Evolutionary conservation across 1,140 invertebrate genomes (phyloP).

Genomic region (Lysiphlebus fabarum): DNA sequence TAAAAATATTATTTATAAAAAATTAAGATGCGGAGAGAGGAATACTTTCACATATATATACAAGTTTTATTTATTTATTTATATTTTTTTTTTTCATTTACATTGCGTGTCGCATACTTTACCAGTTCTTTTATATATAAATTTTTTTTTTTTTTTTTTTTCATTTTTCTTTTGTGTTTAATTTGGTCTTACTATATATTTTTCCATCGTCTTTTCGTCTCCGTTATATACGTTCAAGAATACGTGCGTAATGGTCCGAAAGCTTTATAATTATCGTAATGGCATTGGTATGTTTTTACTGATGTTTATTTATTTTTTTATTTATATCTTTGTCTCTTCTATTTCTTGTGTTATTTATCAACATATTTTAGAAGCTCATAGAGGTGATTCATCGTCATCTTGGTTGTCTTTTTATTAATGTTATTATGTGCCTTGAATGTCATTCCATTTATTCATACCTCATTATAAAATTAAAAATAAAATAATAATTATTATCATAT

Average conservation of each 20-base stretch:
- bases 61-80: too few relatives aligned
- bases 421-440: too few relatives aligned
- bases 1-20: too few relatives aligned
- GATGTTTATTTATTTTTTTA: slow-evolving; percentile 19
- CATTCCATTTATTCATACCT: too few relatives aligned
- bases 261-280: slow-evolving; percentile 34
- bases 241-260: slow-evolving; percentile 22
- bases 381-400: slow-evolving; percentile 30
- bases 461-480: too few relatives aligned
- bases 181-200: slow-evolving; percentile 1
- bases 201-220: slow-evolving; percentile 11
- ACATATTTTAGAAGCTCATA: slow-evolving; percentile 14
- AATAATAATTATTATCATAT: too few relatives aligned
- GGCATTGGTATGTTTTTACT: slow-evolving; percentile 25
- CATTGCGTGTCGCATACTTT: too few relatives aligned
- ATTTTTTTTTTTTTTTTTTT: not conserved
- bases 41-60: too few relatives aligned
- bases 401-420: too few relatives aligned
- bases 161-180: not conserved
- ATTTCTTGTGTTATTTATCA: not conserved
- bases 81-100: too few relatives aligned
- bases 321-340: slow-evolving; percentile 16
- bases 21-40: too few relatives aligned
- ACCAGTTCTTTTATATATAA: not conserved
- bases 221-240: slow-evolving; percentile 21